These are phyloP conservation scores for Scleropages formosus DNA, from an alignment of 2,797 vertebrate genomes.

Conservation along the genomic window DNA sequence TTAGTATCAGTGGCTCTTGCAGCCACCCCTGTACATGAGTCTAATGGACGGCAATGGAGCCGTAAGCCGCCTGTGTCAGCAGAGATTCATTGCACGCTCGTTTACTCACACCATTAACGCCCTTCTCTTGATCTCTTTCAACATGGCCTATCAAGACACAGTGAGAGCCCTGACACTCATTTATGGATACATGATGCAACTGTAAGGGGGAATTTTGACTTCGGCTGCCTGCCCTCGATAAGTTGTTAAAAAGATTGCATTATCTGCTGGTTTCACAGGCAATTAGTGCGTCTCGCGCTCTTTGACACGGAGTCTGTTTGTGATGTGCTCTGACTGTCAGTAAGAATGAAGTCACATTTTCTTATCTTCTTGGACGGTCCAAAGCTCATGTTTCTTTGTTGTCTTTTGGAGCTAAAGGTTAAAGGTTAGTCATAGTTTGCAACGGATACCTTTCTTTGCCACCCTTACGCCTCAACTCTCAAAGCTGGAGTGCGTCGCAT, in stretches of 20 bases:
- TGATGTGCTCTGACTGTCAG: no score
- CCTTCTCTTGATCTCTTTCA: slow-evolving; percentile 15
- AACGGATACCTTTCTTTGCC: no score
- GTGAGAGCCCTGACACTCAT: not conserved
- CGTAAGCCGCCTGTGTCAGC: not conserved
- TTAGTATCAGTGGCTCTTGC: slow-evolving; percentile 3
- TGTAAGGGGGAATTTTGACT: slow-evolving; percentile 64
- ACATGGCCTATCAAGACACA: slow-evolving; percentile 3
- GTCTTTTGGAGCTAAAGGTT: no score
- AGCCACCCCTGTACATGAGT: not conserved
- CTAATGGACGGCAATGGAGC: slow-evolving; percentile 7
- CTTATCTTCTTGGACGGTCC: no score
- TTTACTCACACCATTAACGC: slow-evolving; percentile 4
- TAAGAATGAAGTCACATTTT: no score
- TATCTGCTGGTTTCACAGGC: slow-evolving; percentile 31
- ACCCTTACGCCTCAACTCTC: no score
- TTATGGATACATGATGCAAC: slow-evolving; percentile 43
- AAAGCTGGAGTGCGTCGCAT: no score
- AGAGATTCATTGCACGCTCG: slow-evolving; percentile 11
- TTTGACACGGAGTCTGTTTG: no score
- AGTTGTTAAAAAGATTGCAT: slow-evolving; percentile 67
- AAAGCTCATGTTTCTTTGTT: no score
- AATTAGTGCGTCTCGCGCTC: not conserved
- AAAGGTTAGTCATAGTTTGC: no score
- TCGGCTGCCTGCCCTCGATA: slow-evolving; percentile 56